Percentiles rank a stretch among this genome's conserved stretches.
These are phyloP conservation scores for Silurus glanis DNA, from an alignment of 2,113 vertebrate genomes.

Conservation along the genomic window DNA sequence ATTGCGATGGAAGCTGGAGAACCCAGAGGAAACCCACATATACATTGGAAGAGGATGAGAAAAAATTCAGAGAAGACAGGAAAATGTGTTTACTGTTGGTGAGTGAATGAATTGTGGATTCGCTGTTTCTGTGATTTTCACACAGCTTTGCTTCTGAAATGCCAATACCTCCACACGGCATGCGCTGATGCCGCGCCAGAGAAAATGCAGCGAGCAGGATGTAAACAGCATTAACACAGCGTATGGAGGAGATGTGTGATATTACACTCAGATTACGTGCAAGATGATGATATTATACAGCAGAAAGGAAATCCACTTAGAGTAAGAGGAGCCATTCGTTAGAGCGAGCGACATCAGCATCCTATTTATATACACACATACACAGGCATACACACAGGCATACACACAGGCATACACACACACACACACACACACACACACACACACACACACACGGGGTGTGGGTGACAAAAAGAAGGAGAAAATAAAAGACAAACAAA, in stretches of 20 bases:
- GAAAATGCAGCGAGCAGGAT: constrained; percentile 14
- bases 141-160: background rate
- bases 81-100: background rate
- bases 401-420: background rate
- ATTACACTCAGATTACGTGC: constrained; percentile 46
- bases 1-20: background rate
- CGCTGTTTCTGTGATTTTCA: background rate
- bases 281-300: constrained; percentile 44
- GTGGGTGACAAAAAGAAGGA: background rate
- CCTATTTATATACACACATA: background rate
- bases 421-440: background rate
- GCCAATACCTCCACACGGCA: background rate
- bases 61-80: background rate
- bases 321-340: constrained; percentile 49
- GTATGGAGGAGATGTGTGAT: constrained; percentile 47
- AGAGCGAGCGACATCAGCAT: constrained; percentile 11
- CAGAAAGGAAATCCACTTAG: constrained; percentile 48
- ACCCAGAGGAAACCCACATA: background rate
- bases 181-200: background rate
- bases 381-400: background rate
- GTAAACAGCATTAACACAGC: constrained; percentile 48
- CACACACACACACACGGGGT: background rate
- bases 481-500: background rate
- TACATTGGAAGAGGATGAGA: background rate
- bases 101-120: background rate